phyloP scores from a whole-genome alignment of 2,113 vertebrate species.

The Pogona vitticeps region DNA sequence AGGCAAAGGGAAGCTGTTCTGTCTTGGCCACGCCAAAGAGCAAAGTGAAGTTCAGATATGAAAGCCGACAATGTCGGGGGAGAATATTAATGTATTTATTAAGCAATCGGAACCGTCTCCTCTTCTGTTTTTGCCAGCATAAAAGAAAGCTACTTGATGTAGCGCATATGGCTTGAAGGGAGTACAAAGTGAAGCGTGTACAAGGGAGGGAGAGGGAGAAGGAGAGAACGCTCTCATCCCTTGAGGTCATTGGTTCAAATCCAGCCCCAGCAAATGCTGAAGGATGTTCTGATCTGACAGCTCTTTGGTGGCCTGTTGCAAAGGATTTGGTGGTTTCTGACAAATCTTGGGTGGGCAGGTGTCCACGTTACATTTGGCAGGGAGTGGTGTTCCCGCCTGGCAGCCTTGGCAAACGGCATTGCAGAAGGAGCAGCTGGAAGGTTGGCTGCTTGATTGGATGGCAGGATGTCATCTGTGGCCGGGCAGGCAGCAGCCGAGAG shows the following conservation, averaged over 20 bases:
- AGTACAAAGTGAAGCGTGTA: background rate
- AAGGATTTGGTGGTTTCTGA: slow-evolving; percentile 17
- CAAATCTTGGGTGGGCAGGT: slow-evolving; percentile 7
- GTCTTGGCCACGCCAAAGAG: slow-evolving; percentile 7
- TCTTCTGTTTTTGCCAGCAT: background rate
- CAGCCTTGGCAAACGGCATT: background rate
- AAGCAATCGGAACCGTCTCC: slow-evolving; percentile 15
- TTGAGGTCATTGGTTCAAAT: slow-evolving; percentile 17
- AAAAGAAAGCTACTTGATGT: background rate
- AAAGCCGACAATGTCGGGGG: background rate
- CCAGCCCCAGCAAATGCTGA: background rate
- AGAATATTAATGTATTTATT: background rate
- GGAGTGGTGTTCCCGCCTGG: background rate
- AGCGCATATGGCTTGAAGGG: slow-evolving; percentile 9
- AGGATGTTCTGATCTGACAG: slow-evolving; percentile 24
- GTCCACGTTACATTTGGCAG: slow-evolving; percentile 13
- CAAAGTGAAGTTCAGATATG: background rate
- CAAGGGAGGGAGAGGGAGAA: background rate
- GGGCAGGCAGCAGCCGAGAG: background rate
- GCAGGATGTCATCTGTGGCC: background rate
- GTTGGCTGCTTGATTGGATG: background rate
- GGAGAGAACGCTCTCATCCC: background rate
- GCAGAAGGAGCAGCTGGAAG: background rate
- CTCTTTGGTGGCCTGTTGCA: slow-evolving; percentile 24
- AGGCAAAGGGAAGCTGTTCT: background rate